Conservation (phyloP, 2,888 invertebrate species). For the Taphrorychus bicolor region DNA sequence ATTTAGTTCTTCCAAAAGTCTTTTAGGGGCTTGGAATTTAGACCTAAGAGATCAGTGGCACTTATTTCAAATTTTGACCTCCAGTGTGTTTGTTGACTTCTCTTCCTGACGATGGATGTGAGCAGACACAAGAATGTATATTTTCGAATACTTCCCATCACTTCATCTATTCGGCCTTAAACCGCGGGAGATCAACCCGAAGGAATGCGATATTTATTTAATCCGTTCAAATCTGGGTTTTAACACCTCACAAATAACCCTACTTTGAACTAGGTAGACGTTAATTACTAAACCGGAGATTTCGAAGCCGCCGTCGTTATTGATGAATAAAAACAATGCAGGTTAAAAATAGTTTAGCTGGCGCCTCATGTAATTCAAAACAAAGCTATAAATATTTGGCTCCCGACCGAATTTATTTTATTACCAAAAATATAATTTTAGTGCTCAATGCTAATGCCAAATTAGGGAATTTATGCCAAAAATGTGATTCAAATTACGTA, state of each 20-base stretch:
- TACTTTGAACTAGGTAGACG: background rate
- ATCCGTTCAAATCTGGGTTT: background rate
- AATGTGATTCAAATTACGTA: background rate
- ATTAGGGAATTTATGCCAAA: slow-evolving; percentile 1
- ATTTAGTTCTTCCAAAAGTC: too few species aligned
- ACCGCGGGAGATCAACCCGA: background rate
- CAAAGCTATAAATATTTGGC: slow-evolving; percentile 39
- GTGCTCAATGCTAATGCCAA: slow-evolving; percentile 13
- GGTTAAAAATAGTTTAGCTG: slow-evolving; percentile 35
- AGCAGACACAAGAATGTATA: too few species aligned
- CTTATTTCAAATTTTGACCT: too few species aligned
- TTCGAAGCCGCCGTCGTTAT: background rate
- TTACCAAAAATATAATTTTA: slow-evolving; percentile 26
- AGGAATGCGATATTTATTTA: background rate
- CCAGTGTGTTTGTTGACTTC: too few species aligned
- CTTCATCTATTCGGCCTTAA: background rate
- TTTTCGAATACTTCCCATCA: too few species aligned
- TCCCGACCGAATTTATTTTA: slow-evolving; percentile 29
- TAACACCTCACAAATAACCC: background rate
- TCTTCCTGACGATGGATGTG: too few species aligned
- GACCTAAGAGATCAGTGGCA: too few species aligned
- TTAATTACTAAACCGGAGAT: background rate
- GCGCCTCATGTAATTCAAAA: slow-evolving; percentile 40
- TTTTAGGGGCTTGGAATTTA: too few species aligned
- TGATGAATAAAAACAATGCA: slow-evolving; percentile 7